Base-by-base conservation (phyloP, 2,888 invertebrate species). In the Tethea ocularis region DNA sequence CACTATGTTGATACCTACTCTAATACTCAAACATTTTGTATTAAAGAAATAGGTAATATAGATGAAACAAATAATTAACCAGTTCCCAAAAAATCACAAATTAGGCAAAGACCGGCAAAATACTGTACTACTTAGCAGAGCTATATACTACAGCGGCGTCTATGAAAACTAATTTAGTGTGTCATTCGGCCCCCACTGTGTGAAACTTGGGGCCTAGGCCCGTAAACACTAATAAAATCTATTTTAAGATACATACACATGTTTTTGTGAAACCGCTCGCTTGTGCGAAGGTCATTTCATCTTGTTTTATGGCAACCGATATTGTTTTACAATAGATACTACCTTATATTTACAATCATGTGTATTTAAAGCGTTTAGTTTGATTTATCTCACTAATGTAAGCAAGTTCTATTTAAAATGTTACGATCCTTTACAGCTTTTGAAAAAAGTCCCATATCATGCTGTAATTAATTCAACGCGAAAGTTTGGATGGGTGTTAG, bases 251-350 rank as follows among this genome's bases (percentile, higher is more conserved):
- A n/a, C 54, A 57, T 57, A 57, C 63, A 57, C 58, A 66, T 60
- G 57, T 57, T 61, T 52, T 64, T 61, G 62, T 36, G 60, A 59
- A 59, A 59, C 41, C 56, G 51, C 57, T 56, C 52, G 61, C 26
- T 22, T 33, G 46, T 53, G 46, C 58, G 62, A 71, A 71, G 66
- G 71, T 62, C 66, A 22, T 61, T 56, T 61, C 26, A 26, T 52
- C 58, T 51, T 52, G 62, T 57, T 60, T 63, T 54, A 51, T 29
- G 41, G 46, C 51, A 64, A 59, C 58, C 53, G 29, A 57, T n/a
- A 64, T 26, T 60, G 10, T 38, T 38, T 38, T n/a, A 38, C n/a
- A n/a, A 38, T 33, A 13, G 13, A 33, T 33, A n/a, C n/a, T 38
- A 10, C 38, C n/a, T n/a, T 4, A 15, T 29, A 29, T 38, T n/a